Conservation (phyloP, 2,888 invertebrate species). For the Cantharis rufa region DNA sequence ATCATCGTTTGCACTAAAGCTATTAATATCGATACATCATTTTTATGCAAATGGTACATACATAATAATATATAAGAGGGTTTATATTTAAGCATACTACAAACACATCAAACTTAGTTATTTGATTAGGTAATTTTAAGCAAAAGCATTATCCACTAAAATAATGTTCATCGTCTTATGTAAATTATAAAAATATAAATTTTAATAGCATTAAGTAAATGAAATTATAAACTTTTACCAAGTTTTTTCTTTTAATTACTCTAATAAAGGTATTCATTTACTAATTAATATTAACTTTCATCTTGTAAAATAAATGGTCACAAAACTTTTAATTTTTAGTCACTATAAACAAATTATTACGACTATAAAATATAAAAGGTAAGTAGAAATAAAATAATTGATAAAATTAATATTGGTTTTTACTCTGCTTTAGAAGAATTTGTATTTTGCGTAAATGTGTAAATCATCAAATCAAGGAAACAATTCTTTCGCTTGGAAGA, state of each 20-base stretch:
- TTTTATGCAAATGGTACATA: conserved; percentile 30
- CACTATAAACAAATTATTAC: no score
- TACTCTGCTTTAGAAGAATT: no score
- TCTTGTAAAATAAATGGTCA: no score
- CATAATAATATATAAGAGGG: conserved; percentile 23
- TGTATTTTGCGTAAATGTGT: no score
- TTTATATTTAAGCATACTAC: conserved; percentile 18
- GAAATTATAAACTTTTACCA: not conserved
- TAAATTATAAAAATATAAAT: not conserved
- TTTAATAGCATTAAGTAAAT: not conserved
- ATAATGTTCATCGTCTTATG: not conserved
- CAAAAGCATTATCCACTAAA: not conserved
- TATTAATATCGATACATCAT: conserved; percentile 42
- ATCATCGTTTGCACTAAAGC: conserved; percentile 33
- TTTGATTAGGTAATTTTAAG: not conserved
- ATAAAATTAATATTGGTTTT: no score
- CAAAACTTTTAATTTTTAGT: no score
- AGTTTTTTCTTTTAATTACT: not conserved
- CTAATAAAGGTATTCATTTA: not conserved
- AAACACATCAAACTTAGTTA: conserved; percentile 7
- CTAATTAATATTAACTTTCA: not conserved
- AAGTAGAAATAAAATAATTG: no score
- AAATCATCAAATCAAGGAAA: no score
- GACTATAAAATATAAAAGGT: no score
- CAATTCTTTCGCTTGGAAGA: no score